Conservation (phyloP, 35 echinoderm and acorn worm genomes). For the Nesometra sesokonis region DNA sequence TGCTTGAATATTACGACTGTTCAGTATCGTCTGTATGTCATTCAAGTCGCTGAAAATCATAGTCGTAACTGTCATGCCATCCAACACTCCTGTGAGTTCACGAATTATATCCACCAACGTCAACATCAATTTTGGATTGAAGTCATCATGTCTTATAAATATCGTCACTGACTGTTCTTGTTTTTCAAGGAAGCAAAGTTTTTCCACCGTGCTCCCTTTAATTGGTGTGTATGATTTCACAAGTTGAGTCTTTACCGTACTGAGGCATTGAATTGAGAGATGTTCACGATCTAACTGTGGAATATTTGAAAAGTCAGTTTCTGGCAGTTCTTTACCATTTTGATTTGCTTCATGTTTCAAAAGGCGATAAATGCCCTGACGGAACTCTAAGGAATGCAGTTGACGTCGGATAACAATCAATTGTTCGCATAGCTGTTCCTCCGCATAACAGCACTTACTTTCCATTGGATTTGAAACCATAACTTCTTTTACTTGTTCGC, state of each 20-base stretch:
- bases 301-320: background rate
- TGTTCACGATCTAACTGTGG: background rate
- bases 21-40: background rate
- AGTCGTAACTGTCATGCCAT: background rate
- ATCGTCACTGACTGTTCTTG: background rate
- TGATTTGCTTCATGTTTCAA: background rate
- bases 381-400: background rate
- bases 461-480: background rate
- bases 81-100: background rate
- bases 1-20: background rate
- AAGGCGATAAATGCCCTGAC: background rate
- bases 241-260: background rate
- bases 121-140: background rate
- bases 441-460: background rate
- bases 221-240: background rate
- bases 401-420: background rate
- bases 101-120: background rate
- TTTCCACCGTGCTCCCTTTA: background rate
- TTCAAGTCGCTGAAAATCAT: background rate
- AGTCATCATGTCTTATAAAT: background rate
- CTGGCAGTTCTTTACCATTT: background rate
- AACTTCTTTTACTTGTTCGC: background rate
- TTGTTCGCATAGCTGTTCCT: background rate
- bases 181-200: background rate
- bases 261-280: background rate